Evolutionary conservation across 1,140 invertebrate species (phyloP).

Genomic region (Zaprionus inermis): DNA sequence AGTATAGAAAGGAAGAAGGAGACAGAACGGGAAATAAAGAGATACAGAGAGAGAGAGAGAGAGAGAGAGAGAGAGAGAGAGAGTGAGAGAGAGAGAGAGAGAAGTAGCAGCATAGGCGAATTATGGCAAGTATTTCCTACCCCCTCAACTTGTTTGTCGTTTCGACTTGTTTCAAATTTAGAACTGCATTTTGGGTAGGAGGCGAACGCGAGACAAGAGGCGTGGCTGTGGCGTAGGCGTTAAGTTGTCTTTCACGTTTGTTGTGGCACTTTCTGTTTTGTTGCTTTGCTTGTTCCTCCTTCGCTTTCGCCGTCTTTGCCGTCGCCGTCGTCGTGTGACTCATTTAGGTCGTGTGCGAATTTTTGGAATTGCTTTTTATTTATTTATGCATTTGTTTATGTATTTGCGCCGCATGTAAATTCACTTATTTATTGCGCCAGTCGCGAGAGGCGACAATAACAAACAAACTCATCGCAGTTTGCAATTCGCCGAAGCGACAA

Average conservation of each 20-base stretch:
- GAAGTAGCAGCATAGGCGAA: too few species aligned
- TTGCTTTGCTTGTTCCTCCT: conserved; percentile 5
- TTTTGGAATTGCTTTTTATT: conserved; percentile 80
- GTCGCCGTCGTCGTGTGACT: conserved; percentile 48
- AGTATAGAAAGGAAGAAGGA: background rate
- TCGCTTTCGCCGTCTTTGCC: conserved; percentile 1
- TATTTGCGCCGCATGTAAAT: conserved; percentile 77
- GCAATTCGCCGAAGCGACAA: conserved; percentile 59
- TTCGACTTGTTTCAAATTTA: background rate
- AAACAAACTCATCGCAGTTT: conserved; percentile 46
- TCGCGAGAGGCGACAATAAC: conserved; percentile 33
- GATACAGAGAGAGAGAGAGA: background rate
- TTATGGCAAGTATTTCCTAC: background rate
- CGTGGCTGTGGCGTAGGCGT: background rate
- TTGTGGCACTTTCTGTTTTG: conserved; percentile 37
- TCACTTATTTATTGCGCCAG: conserved; percentile 72
- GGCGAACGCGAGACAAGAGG: background rate
- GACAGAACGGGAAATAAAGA: background rate
- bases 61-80: background rate
- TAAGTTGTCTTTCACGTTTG: conserved; percentile 1
- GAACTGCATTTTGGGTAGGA: background rate
- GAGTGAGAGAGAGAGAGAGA: background rate
- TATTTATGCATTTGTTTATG: conserved; percentile 81
- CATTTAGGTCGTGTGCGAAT: conserved; percentile 80
- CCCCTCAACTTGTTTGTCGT: background rate